Evolutionary conservation across 1,140 invertebrate species (phyloP).

Genomic region (Vanessa atalanta): DNA sequence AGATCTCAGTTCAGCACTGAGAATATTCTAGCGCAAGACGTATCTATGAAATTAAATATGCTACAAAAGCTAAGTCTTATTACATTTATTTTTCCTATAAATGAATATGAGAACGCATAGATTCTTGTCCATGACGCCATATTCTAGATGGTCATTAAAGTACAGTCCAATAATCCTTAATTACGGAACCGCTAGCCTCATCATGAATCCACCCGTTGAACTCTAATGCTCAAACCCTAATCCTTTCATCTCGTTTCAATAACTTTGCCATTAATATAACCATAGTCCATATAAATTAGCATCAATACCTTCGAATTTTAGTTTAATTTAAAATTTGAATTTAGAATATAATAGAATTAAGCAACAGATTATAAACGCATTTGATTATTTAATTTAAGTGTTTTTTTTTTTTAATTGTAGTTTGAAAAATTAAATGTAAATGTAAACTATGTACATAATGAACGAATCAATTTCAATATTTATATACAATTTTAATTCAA

Average conservation of each 20-base stretch:
- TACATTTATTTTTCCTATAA: too few species aligned
- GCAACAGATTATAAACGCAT: too few species aligned
- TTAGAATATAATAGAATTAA: not conserved
- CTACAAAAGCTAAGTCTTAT: too few species aligned
- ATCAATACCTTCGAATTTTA: not conserved
- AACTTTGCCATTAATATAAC: conserved; percentile 13
- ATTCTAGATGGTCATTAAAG: not conserved
- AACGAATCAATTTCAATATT: too few species aligned
- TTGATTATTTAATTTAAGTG: too few species aligned
- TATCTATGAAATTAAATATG: too few species aligned
- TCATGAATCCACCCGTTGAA: conserved; percentile 22
- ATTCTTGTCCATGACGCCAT: not conserved
- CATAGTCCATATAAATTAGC: not conserved
- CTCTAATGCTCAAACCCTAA: conserved; percentile 26
- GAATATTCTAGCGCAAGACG: too few species aligned
- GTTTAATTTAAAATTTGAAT: not conserved
- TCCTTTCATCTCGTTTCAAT: conserved; percentile 22
- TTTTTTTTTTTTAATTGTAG: too few species aligned
- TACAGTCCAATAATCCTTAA: not conserved
- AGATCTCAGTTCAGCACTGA: too few species aligned
- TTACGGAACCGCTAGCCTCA: conserved; percentile 19
- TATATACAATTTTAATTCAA: too few species aligned
- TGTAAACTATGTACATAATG: too few species aligned
- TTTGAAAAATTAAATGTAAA: too few species aligned
- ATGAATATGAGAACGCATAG: not conserved